Conservation (phyloP, 2,888 invertebrate species). For the Hanleya hanleyi region DNA sequence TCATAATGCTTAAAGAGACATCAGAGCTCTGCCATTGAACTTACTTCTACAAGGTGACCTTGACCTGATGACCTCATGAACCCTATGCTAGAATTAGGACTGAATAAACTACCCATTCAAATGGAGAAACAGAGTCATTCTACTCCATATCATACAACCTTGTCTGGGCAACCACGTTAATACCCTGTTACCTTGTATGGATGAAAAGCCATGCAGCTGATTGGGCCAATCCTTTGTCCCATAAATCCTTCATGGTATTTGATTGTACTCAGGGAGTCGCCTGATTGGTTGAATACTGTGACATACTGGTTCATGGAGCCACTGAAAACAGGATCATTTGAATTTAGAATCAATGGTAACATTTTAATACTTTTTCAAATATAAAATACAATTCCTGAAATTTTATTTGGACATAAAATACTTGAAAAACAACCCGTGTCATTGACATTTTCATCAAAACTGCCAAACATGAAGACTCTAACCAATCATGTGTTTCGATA, state of each 20-base stretch:
- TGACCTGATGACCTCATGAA: background rate
- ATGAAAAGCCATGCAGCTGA: conserved; percentile 92
- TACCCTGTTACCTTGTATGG: conserved; percentile 80
- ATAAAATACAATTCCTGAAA: too few relatives aligned
- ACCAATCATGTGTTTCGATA: too few relatives aligned
- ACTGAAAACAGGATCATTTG: conserved; percentile 55
- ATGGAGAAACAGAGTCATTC: background rate
- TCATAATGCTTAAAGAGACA: too few relatives aligned
- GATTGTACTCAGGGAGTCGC: conserved; percentile 84
- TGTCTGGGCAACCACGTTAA: background rate
- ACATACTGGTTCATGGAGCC: conserved; percentile 79
- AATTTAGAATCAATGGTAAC: too few relatives aligned
- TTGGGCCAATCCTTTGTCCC: conserved; percentile 87
- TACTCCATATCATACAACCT: background rate
- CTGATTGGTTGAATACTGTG: conserved; percentile 77
- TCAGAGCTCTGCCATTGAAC: too few relatives aligned
- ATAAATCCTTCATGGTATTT: conserved; percentile 95
- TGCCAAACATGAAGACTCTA: too few relatives aligned
- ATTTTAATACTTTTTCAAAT: too few relatives aligned
- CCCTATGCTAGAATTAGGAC: background rate
- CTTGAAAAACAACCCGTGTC: too few relatives aligned
- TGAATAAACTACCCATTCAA: background rate
- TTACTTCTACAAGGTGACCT: too few relatives aligned
- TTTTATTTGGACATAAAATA: too few relatives aligned
- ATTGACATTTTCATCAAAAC: too few relatives aligned